Base-by-base conservation (phyloP, 2,888 invertebrate genomes). In the Tetragnatha montana region DNA sequence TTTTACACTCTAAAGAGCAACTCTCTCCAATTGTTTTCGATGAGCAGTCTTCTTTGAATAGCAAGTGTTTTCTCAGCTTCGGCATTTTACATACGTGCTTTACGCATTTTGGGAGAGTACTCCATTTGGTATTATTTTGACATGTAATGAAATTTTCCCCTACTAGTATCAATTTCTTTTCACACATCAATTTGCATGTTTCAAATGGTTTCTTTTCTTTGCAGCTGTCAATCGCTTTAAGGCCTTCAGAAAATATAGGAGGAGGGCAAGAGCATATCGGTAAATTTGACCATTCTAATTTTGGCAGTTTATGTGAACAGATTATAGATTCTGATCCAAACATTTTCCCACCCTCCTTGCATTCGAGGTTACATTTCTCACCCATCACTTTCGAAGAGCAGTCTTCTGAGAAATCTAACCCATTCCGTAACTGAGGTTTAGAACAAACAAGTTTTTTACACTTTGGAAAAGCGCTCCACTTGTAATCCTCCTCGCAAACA, bases 71-170 rank as follows among this genome's bases (percentile, higher is more conserved):
- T 7, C 35, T 7, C 4, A 75, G n/a, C 7, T 47, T 47, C 17
- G 82, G 68, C 14, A 35, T 83, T 8, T 49, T n/a, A 19, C 75
- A 83, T 17, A 14, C 22, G 2, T 8, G 17, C 10, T 22, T 14
- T 50, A 60, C 19, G 35, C 81, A 82, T 35, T 69, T 76, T 49
- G 87, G 81, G 1, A 35, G 12, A 3, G 1, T 0, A n/a, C 21
- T 50, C 87, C 87, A 87, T 10, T 49, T 81, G 0, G 76, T 75
- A 76, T 87, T 47, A 0, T 81, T n/a, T 49, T 75, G 51, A 50
- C 81, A 87, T 6, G 6, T 3, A 8, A 87, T 81, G 47, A 51
- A 70, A 22, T 22, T 17, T 49, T 69, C 50, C 14, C 75, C 87
- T 0, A 75, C 4, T 47, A 81, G 17, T 69, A 47, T 50, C 6